Evolutionary conservation across 2,888 invertebrate genomes (phyloP), one percentile per base, ranked within the genome.

Genomic region (Theretra japonica): DNA sequence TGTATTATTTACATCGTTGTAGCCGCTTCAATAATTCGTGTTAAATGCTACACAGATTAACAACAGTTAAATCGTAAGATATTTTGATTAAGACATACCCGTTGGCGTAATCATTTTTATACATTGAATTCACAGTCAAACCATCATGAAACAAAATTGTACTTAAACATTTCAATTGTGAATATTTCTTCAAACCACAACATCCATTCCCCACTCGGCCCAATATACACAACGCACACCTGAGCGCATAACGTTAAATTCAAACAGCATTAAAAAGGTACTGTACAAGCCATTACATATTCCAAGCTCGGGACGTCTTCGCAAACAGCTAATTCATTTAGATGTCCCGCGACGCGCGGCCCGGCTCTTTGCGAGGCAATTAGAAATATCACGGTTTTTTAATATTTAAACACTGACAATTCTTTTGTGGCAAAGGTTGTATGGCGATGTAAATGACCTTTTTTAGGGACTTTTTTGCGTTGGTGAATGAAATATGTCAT

Each of bases 321-420:
- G 76, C 79, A 79, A 87, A 85, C 87, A 86, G 84, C 87, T 86
- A 88, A 88, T 89, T 86, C 88, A 88, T 86, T 88, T 86, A 88
- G 79, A 73, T 73, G 72, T 82, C 82, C 78, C 82, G 59, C 68
- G 70, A 68, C 56, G 78, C 78, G 72, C 75, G 33, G 25, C 76
- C 71, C 75, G 53, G 72, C 53, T 53, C 73, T 57, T 56, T 57
- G 30, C 23, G 30, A 30, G 50, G 53, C 62, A 71, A 53, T 41
- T 65, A 41, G 11, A 56, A 70, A 56, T 48, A 41, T 5, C 65
- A 30, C 21, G 65, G 25, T 30, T 59, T 59, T 59, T 28, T 25
- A 3, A 59, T 59, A 25, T 23, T 65, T 65, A 41, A 23, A 4
- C 53, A 53, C n/a, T 11, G 28, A 28, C 41, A 65, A 25, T 48